These are phyloP conservation scores for Cheilinus undulatus DNA, from an alignment of 2,113 vertebrate genomes.

Conservation along the genomic window DNA sequence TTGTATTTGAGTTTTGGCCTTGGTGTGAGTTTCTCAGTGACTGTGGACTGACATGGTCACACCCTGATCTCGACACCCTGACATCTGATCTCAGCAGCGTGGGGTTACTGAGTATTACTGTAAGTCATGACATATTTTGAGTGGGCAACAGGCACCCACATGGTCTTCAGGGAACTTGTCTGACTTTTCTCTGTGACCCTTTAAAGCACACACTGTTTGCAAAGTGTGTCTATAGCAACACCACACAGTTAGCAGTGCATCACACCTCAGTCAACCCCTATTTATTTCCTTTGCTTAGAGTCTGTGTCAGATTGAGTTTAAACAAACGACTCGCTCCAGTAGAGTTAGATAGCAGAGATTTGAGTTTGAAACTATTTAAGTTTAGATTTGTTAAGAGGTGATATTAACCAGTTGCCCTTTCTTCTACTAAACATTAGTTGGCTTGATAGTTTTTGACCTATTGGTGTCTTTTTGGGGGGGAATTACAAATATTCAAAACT, in stretches of 20 bases:
- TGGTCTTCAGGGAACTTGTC: slow-evolving; percentile 35
- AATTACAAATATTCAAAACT: no score
- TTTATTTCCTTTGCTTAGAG: slow-evolving; percentile 70
- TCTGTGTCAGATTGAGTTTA: slow-evolving; percentile 48
- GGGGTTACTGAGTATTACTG: slow-evolving; percentile 40
- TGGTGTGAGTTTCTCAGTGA: slow-evolving; percentile 9
- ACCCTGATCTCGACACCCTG: slow-evolving; percentile 23
- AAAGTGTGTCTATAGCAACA: slow-evolving; percentile 62
- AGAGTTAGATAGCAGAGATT: slow-evolving; percentile 27
- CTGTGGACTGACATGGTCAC: slow-evolving; percentile 10
- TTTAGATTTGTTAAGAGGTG: slow-evolving; percentile 10
- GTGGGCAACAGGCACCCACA: slow-evolving; percentile 35
- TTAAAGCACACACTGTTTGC: slow-evolving; percentile 58
- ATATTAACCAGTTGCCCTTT: slow-evolving; percentile 34
- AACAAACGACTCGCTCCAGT: slow-evolving; percentile 4
- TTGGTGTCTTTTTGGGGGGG: background rate
- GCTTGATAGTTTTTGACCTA: background rate
- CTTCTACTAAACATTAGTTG: slow-evolving; percentile 15
- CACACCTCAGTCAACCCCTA: slow-evolving; percentile 36
- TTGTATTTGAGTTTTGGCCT: slow-evolving; percentile 9
- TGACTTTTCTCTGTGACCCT: slow-evolving; percentile 48
- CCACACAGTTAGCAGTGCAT: slow-evolving; percentile 42
- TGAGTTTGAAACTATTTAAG: slow-evolving; percentile 37
- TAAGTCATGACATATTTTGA: slow-evolving; percentile 36
- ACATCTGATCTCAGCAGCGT: slow-evolving; percentile 46